A percentile compares a stretch with the other conserved stretches of the same genome.
phyloP scores from a whole-genome alignment of 1,140 invertebrate genomes.

The Aricia agestis region DNA sequence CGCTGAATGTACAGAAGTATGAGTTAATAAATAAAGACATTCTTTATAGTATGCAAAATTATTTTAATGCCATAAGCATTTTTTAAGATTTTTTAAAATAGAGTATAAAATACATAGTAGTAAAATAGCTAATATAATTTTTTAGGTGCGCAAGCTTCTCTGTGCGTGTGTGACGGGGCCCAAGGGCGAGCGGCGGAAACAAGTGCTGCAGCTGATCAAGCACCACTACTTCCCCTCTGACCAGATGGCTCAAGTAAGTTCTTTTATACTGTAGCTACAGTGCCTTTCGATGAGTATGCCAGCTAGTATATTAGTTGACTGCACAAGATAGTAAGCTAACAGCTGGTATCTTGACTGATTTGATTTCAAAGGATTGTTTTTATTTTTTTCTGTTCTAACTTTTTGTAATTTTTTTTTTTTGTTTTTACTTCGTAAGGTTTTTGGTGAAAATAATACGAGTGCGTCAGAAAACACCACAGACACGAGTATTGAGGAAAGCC shows the following conservation, averaged over 20 bases:
- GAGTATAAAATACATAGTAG: no score
- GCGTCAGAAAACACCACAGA: conserved; percentile 26
- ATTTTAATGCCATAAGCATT: no score
- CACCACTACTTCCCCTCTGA: conserved; percentile 68
- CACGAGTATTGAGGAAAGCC: conserved; percentile 13
- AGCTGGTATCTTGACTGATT: no score
- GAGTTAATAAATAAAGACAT: no score
- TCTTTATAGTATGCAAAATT: no score
- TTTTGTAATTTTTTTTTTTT: neutral
- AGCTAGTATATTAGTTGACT: no score
- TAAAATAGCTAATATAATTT: conserved; percentile 29
- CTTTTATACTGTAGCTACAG: neutral
- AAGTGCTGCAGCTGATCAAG: conserved; percentile 64
- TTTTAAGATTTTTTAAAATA: no score
- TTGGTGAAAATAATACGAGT: conserved; percentile 39
- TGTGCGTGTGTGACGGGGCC: conserved; percentile 53
- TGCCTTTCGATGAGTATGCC: no score
- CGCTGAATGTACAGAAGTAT: no score
- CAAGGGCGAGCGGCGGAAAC: conserved; percentile 44
- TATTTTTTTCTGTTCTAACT: neutral
- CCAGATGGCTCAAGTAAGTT: conserved; percentile 63
- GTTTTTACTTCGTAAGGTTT: conserved; percentile 36
- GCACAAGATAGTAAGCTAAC: neutral
- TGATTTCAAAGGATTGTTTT: neutral
- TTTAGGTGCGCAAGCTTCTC: conserved; percentile 59